phyloP scores from a whole-genome alignment of 2,888 invertebrate species.

The Cheilosia vernalis region DNA sequence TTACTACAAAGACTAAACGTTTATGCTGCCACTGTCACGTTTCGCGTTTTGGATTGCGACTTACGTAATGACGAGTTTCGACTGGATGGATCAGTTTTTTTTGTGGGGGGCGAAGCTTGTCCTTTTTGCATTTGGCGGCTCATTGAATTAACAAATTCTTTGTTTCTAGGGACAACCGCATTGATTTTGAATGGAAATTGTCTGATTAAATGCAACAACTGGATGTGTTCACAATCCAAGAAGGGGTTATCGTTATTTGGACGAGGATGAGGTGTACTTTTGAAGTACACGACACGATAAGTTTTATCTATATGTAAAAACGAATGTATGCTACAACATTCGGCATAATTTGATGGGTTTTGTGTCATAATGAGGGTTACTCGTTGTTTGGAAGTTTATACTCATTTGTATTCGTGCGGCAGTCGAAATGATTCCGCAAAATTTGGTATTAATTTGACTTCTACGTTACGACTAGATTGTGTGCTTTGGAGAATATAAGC shows the following conservation, averaged over 20 bases:
- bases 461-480: conserved; percentile 16
- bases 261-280: conserved; percentile 35
- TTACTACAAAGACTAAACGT: conserved; percentile 37
- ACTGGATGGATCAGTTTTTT: conserved; percentile 21
- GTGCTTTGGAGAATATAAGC: neutral
- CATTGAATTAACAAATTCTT: conserved; percentile 83
- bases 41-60: conserved; percentile 31
- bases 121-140: conserved; percentile 41
- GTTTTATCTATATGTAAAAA: conserved; percentile 37
- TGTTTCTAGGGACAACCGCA: conserved; percentile 81
- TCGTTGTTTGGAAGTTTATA: neutral
- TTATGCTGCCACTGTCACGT: conserved; percentile 4
- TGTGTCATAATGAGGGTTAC: conserved; percentile 24
- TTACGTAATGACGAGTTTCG: conserved; percentile 59
- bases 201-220: conserved; percentile 66
- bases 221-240: conserved; percentile 46
- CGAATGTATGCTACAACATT: conserved; percentile 55
- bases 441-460: conserved; percentile 38
- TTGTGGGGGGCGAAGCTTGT: conserved; percentile 42
- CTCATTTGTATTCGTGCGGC: conserved; percentile 11
- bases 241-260: conserved; percentile 21
- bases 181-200: conserved; percentile 78
- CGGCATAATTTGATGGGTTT: conserved; percentile 47
- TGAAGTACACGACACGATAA: conserved; percentile 54
- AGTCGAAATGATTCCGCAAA: conserved; percentile 37